A percentile compares a stretch with the other conserved stretches of the same genome.
These are phyloP conservation scores for Amniataba percoides DNA, from an alignment of 2,797 vertebrate genomes.

Conservation along the genomic window DNA sequence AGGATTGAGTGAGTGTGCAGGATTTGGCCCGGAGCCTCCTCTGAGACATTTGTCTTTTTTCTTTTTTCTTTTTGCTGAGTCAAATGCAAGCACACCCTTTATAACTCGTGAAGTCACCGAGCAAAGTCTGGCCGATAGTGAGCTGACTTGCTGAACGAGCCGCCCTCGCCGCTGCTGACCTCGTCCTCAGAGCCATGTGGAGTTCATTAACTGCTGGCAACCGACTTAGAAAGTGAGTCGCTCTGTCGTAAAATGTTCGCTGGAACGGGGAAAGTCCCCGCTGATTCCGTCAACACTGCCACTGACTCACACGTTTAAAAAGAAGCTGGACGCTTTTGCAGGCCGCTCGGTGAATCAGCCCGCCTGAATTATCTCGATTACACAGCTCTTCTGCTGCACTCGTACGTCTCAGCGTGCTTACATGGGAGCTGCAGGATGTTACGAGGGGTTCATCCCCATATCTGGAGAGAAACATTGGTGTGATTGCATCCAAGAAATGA, in stretches of 20 bases:
- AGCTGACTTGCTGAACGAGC: conserved; percentile 50
- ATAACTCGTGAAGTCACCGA: conserved; percentile 62
- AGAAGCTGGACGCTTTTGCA: conserved; percentile 5
- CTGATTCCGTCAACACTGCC: not conserved
- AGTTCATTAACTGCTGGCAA: conserved; percentile 53
- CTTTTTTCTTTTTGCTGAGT: conserved; percentile 68
- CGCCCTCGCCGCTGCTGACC: conserved; percentile 37
- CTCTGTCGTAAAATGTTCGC: conserved; percentile 32
- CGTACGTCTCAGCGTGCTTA: not conserved
- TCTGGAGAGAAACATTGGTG: too few relatives aligned
- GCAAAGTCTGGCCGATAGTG: conserved; percentile 61
- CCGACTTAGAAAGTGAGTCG: conserved; percentile 37
- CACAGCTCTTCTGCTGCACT: not conserved
- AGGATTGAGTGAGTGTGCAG: conserved; percentile 53
- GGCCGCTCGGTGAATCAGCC: conserved; percentile 14
- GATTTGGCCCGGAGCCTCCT: conserved; percentile 41
- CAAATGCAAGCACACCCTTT: conserved; percentile 53
- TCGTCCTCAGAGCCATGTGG: conserved; percentile 53
- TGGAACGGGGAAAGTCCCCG: conserved; percentile 55
- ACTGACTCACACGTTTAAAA: conserved; percentile 57
- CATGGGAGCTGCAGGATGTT: not conserved
- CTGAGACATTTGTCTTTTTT: conserved; percentile 32
- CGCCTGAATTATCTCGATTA: too few relatives aligned
- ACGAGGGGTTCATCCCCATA: too few relatives aligned
- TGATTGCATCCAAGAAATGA: not conserved